phyloP scores from a whole-genome alignment of 2,113 vertebrate genomes.

The Tinamus guttatus region DNA sequence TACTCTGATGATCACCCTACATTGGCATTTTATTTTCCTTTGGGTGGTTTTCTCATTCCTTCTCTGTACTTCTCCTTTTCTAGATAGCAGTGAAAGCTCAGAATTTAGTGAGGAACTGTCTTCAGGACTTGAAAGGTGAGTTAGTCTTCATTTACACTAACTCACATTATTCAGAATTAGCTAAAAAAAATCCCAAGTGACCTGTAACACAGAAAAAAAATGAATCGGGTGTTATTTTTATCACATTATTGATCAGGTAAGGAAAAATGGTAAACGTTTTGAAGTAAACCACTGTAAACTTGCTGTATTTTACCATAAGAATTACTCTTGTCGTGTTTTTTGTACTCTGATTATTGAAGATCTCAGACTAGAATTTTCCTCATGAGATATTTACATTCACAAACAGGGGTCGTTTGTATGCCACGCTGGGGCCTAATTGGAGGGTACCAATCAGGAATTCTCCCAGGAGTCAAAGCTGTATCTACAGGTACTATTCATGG shows the following conservation, averaged over 20 bases:
- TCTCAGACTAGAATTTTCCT: slow-evolving; percentile 16
- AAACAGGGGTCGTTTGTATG: slow-evolving; percentile 94
- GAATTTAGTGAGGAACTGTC: slow-evolving; percentile 93
- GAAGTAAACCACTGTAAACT: not conserved
- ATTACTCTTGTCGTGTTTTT: not conserved
- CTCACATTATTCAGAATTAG: slow-evolving; percentile 33
- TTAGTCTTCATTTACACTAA: slow-evolving; percentile 56
- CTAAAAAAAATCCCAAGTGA: slow-evolving; percentile 10
- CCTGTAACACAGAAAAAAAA: slow-evolving; percentile 23
- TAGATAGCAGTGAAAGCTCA: slow-evolving; percentile 96
- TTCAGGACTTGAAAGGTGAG: slow-evolving; percentile 92
- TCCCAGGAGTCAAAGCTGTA: slow-evolving; percentile 89
- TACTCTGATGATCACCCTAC: not conserved
- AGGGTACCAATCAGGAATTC: slow-evolving; percentile 90
- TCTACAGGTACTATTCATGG: slow-evolving; percentile 88
- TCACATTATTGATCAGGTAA: slow-evolving; percentile 13
- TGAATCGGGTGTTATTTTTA: slow-evolving; percentile 3
- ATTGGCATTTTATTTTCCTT: slow-evolving; percentile 4
- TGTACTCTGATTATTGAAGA: not conserved
- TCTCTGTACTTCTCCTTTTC: slow-evolving; percentile 71
- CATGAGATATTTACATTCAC: slow-evolving; percentile 73
- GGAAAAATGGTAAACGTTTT: not conserved
- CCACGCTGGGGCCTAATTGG: slow-evolving; percentile 97
- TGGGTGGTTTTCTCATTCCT: slow-evolving; percentile 62
- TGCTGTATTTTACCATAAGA: not conserved